Evolutionary conservation across 1,140 invertebrate genomes (phyloP).

Genomic region (Trachymyrmex septentrionalis): DNA sequence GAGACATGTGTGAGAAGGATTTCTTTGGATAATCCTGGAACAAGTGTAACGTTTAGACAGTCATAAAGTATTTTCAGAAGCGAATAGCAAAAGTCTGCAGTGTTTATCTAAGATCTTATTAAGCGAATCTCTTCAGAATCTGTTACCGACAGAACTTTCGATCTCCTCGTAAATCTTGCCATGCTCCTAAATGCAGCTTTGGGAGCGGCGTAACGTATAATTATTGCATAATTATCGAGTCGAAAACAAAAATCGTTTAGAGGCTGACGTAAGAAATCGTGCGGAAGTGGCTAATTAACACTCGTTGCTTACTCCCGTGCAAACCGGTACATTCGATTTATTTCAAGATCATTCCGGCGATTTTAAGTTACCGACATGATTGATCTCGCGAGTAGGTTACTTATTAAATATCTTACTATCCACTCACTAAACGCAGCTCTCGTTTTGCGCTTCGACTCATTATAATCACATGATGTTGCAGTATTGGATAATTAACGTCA

Average conservation of each 20-base stretch:
- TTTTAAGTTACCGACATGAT: conserved; percentile 33
- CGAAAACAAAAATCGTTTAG: conserved; percentile 49
- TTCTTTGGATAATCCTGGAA: not conserved
- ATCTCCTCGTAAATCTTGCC: conserved; percentile 18
- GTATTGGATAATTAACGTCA: not conserved
- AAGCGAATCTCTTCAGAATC: conserved; percentile 26
- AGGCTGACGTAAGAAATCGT: not conserved
- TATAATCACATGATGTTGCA: not conserved
- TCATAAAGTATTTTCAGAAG: conserved; percentile 6
- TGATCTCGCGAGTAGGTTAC: conserved; percentile 16
- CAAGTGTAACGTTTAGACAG: not conserved
- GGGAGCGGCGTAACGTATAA: conserved; percentile 8
- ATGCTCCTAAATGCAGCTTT: conserved; percentile 22
- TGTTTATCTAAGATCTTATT: conserved; percentile 26
- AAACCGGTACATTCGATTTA: conserved; percentile 20
- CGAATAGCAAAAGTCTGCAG: not conserved
- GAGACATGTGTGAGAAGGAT: not conserved
- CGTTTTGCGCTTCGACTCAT: not conserved
- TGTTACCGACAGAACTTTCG: not conserved
- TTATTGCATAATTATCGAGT: conserved; percentile 45
- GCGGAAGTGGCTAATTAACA: conserved; percentile 61
- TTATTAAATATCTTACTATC: conserved; percentile 28
- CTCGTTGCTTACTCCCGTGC: conserved; percentile 37
- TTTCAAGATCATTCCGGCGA: conserved; percentile 33
- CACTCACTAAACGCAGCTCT: not conserved